phyloP scores from a whole-genome alignment of 2,797 vertebrate species.

The Bufotes viridis region DNA sequence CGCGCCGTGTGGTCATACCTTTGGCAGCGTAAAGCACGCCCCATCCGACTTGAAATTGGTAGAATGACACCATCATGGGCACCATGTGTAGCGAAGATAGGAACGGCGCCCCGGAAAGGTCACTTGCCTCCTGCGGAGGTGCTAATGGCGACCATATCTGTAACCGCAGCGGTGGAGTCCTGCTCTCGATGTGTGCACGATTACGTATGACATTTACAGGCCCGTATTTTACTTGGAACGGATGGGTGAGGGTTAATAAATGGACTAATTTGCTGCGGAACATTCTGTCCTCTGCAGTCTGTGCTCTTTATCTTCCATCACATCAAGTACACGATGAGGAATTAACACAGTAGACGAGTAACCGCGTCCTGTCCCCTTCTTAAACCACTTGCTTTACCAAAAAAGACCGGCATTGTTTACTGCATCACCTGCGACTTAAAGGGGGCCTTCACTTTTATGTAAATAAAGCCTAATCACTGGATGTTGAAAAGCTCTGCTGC shows the following conservation, averaged over 20 bases:
- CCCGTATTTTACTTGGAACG: not conserved
- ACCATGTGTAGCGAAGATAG: too few relatives aligned
- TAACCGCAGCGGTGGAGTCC: not conserved
- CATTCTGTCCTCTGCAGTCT: conserved; percentile 3
- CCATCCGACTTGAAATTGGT: too few relatives aligned
- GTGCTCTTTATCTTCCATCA: not conserved
- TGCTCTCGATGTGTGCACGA: not conserved
- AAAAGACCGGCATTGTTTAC: not conserved
- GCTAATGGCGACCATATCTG: not conserved
- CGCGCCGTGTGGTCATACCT: too few relatives aligned
- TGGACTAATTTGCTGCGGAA: conserved; percentile 16
- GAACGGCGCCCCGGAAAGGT: too few relatives aligned
- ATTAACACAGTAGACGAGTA: not conserved
- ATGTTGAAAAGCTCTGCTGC: too few relatives aligned
- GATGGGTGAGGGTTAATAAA: conserved; percentile 2
- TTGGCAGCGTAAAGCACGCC: too few relatives aligned
- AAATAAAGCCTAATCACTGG: not conserved
- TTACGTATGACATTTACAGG: not conserved
- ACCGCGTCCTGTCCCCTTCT: not conserved
- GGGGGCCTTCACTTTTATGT: not conserved
- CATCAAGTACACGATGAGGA: not conserved
- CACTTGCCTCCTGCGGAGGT: too few relatives aligned
- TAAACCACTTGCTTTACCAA: too few relatives aligned
- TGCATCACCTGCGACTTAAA: not conserved
- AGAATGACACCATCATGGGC: too few relatives aligned